Percentiles rank a stretch among this genome's conserved stretches.
Conservation (phyloP, 2,888 invertebrate genomes). For the Oscheius onirici region DNA sequence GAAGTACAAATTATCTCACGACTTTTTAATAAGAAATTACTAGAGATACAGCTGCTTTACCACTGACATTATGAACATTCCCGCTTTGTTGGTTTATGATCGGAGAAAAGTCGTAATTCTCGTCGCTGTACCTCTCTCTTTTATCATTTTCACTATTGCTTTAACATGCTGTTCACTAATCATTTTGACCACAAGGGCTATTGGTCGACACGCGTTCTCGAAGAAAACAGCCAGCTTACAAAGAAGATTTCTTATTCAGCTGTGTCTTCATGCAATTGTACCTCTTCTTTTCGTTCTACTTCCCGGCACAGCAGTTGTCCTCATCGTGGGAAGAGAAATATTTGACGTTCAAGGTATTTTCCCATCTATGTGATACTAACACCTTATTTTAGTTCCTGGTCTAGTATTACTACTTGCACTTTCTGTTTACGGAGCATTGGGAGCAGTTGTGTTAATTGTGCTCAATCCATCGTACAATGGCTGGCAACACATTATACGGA, state of each 20-base stretch:
- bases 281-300: neutral
- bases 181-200: neutral
- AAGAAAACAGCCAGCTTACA: constrained; percentile 6
- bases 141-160: constrained; percentile 5
- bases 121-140: neutral
- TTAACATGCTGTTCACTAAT: neutral
- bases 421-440: constrained; percentile 9
- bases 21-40: neutral
- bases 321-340: neutral
- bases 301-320: constrained; percentile 4
- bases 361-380: neutral
- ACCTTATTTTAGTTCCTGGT: constrained; percentile 10
- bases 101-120: neutral
- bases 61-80: neutral
- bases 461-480: constrained; percentile 13
- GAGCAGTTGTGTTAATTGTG: neutral
- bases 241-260: constrained; percentile 11
- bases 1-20: too few species aligned
- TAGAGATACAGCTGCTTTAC: constrained; percentile 22
- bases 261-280: neutral
- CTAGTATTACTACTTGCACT: neutral
- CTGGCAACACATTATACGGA: too few species aligned
- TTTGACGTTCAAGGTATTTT: constrained; percentile 1
- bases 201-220: neutral
- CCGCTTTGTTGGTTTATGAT: constrained; percentile 15